Evolutionary conservation across 2,888 invertebrate genomes (phyloP), one percentile per base, ranked within the genome.

Genomic region (Cybosia mesomella): DNA sequence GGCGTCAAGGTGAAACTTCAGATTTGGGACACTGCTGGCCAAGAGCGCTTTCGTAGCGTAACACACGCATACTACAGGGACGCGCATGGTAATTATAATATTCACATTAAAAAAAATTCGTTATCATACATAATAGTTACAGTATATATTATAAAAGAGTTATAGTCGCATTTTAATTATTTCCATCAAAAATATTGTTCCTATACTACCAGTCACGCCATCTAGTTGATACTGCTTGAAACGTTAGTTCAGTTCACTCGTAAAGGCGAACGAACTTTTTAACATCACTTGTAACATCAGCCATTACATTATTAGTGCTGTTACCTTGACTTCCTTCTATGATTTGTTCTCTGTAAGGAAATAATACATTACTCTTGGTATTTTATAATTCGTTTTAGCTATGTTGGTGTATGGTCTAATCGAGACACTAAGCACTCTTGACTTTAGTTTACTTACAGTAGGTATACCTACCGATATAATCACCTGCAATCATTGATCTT

Each of bases 1-100:
- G 96, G 97, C 78, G 96, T 97, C 70, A 98, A 97, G 91, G 98
- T 99, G 72, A 99, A 99, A 91, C 96, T 99, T 83, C 99, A 99
- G 95, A 98, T 98, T 87, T 98, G 98, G 98, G 98, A 98, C 95
- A 98, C 98, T 3, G 98, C 98, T 2, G 98, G 98, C 0, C 98
- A 98, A 88, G 98, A 99, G 92, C 96, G 98, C 85, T 98, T 99
- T 90, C 96, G 98, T 75, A 98, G 98, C 91, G 98, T 98, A 39
- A 98, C 98, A 13, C 98, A 98, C 86, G 98, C 98, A 11, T 99
- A 99, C 90, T 98, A 98, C 93, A 96, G 98, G 87, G 98, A 99
- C 89, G 98, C 98, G 58, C 98, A 99, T 88, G 98, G 98, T 98
- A 95, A 67, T 15, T 62, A 54, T 32, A 34, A 21, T 18, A 39